Evolutionary conservation across 1,140 invertebrate genomes (phyloP).

Genomic region (Drosophila mojavensis): DNA sequence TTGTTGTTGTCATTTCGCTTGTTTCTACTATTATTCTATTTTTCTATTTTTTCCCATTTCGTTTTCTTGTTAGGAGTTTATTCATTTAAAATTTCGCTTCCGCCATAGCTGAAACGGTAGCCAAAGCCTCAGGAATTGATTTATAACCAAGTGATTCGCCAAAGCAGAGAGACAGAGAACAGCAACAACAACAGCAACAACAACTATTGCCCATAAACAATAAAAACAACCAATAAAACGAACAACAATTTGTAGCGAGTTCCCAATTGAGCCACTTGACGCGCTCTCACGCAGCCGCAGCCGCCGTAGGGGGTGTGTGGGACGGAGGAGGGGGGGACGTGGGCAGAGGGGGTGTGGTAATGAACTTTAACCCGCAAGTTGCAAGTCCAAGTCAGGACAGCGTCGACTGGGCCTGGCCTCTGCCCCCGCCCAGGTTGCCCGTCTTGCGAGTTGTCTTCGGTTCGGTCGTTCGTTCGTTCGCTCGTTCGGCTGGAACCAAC

Average conservation of each 20-base stretch:
- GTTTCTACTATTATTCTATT: conserved; percentile 7
- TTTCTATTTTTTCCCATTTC: conserved; percentile 4
- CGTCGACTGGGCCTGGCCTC: conserved; percentile 7
- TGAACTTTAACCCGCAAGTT: conserved; percentile 71
- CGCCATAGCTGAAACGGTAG: conserved; percentile 58
- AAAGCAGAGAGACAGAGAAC: conserved; percentile 41
- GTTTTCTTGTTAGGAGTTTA: neutral
- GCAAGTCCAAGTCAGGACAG: conserved; percentile 23
- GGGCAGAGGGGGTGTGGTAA: conserved; percentile 39
- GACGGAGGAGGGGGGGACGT: neutral
- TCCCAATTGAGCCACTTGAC: conserved; percentile 76
- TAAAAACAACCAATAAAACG: conserved; percentile 41
- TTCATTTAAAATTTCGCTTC: too few relatives aligned
- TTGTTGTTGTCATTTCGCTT: neutral
- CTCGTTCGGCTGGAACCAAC: conserved; percentile 71
- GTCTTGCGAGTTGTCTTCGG: conserved; percentile 9
- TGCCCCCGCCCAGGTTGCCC: neutral
- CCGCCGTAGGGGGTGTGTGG: neutral
- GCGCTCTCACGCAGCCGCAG: conserved; percentile 63
- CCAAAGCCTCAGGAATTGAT: conserved; percentile 66
- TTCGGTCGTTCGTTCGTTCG: neutral
- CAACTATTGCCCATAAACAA: conserved; percentile 34
- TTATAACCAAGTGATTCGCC: conserved; percentile 71
- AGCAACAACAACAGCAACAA: conserved; percentile 19
- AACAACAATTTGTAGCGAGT: conserved; percentile 44